phyloP scores from a whole-genome alignment of 2,888 invertebrate species.

The Limnephilus rhombicus region DNA sequence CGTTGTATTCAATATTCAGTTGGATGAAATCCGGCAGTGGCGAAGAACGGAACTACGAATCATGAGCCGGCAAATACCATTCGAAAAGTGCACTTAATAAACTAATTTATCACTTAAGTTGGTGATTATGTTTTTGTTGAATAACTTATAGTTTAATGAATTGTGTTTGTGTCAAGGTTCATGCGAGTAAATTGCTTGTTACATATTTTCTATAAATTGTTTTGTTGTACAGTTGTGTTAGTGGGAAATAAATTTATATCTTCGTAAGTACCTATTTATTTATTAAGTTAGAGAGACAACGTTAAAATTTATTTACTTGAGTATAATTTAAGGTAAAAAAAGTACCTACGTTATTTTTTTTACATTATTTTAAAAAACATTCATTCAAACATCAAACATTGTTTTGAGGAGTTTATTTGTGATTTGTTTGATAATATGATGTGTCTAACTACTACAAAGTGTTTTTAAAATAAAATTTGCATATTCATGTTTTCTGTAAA shows the following conservation, averaged over 20 bases:
- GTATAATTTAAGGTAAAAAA: too few relatives aligned
- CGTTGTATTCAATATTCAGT: neutral
- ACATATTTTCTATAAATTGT: neutral
- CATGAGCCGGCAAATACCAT: neutral
- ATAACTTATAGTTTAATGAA: neutral
- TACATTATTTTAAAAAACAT: too few relatives aligned
- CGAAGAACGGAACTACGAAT: neutral
- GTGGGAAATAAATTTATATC: neutral
- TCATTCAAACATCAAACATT: too few relatives aligned
- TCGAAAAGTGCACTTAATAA: neutral
- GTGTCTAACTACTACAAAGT: too few relatives aligned
- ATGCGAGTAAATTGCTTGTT: neutral
- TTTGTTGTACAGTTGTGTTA: neutral
- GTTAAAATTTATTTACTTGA: too few relatives aligned
- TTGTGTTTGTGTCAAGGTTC: neutral
- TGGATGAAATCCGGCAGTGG: neutral
- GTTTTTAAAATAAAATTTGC: too few relatives aligned
- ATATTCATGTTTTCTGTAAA: too few relatives aligned
- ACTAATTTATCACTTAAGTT: neutral
- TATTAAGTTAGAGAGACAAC: too few relatives aligned
- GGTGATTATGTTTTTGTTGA: neutral
- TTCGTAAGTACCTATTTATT: neutral
- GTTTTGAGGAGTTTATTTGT: too few relatives aligned
- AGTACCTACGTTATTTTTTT: too few relatives aligned
- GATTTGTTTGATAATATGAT: too few relatives aligned